These are phyloP conservation scores for Peromyscus aztecus DNA, from an alignment of 2,797 vertebrate species.

Conservation along the genomic window DNA sequence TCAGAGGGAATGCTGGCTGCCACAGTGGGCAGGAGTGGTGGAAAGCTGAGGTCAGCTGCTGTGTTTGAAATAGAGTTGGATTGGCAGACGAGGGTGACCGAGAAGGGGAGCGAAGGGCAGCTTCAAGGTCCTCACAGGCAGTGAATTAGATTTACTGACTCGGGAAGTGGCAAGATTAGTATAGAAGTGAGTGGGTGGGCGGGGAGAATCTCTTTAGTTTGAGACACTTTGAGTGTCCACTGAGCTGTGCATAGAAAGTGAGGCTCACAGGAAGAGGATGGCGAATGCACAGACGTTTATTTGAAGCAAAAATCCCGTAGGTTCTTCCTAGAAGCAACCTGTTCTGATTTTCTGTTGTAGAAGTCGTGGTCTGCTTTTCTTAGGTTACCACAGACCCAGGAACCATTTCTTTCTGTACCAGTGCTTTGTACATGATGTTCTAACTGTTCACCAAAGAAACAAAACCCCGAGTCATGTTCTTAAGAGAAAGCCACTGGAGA, in stretches of 20 bases:
- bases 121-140: too few species aligned
- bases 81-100: not conserved
- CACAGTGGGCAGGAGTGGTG: too few species aligned
- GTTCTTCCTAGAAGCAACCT: not conserved
- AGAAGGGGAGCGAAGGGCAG: not conserved
- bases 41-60: not conserved
- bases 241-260: too few species aligned
- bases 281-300: accelerated
- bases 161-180: too few species aligned
- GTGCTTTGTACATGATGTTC: not conserved
- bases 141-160: too few species aligned
- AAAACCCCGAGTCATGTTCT: not conserved
- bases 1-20: too few species aligned
- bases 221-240: too few species aligned
- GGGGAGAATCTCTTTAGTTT: too few species aligned
- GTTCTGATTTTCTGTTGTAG: not conserved
- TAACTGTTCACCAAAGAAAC: not conserved
- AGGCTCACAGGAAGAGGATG: not conserved
- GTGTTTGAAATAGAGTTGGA: not conserved
- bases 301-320: accelerated
- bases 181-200: accelerated
- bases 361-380: accelerated
- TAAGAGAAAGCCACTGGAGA: not conserved
- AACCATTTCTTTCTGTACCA: too few species aligned
- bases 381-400: too few species aligned